Percentiles rank a stretch among this genome's conserved stretches.
Evolutionary conservation across 2,797 vertebrate species (phyloP).

Genomic region (Cygnus olor): DNA sequence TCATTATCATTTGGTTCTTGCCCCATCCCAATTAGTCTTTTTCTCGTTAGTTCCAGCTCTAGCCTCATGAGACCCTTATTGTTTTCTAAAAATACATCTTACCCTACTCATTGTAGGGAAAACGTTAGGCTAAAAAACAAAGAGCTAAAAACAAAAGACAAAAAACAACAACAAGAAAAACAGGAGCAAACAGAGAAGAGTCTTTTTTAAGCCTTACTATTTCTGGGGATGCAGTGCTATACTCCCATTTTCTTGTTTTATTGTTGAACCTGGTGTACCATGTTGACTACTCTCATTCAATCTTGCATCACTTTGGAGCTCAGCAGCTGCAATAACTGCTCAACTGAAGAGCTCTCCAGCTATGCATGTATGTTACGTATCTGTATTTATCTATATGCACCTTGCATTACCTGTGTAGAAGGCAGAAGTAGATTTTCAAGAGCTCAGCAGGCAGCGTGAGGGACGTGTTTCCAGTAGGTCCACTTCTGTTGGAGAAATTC

Average conservation of each 20-base stretch:
- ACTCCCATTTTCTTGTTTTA: not conserved
- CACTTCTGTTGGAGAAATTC: not conserved
- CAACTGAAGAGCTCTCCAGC: not conserved
- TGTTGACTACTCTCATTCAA: not conserved
- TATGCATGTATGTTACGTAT: too few relatives aligned
- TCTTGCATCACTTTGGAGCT: not conserved
- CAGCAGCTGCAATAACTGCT: not conserved
- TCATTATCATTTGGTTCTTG: not conserved
- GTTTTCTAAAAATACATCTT: slow-evolving; percentile 31
- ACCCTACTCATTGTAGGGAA: not conserved
- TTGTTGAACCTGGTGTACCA: accelerated
- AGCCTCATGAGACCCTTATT: not conserved
- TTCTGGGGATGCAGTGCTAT: not conserved
- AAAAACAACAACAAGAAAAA: not conserved
- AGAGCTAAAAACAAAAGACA: not conserved
- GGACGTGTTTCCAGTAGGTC: accelerated
- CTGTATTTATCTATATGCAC: accelerated
- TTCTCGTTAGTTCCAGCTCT: not conserved
- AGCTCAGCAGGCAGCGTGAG: not conserved
- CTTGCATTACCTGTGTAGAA: not conserved
- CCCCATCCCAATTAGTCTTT: not conserved
- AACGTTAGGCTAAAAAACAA: not conserved
- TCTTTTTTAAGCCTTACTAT: not conserved
- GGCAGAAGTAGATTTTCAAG: not conserved
- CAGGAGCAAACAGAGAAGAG: not conserved